Conservation (phyloP, 2,113 vertebrate species). For the Platysternon megacephalum region DNA sequence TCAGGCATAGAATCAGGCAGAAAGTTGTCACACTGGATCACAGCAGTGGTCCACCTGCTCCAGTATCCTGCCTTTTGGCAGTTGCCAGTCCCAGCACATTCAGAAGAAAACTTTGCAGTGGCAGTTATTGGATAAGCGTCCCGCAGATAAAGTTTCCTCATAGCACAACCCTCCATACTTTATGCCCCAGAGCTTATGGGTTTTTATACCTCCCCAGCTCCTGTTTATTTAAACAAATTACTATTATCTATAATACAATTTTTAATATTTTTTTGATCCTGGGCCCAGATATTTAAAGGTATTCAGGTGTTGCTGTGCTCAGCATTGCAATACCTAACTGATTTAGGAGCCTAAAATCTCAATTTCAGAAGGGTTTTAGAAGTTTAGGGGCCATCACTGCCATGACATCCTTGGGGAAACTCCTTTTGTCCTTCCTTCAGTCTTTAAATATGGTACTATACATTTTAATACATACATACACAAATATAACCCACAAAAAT, state of each 20-base stretch:
- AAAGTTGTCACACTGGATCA: background rate
- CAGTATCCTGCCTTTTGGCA: background rate
- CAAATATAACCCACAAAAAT: background rate
- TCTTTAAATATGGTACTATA: background rate
- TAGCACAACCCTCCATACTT: background rate
- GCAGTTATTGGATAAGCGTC: background rate
- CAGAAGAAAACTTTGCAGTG: background rate
- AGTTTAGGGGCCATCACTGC: background rate
- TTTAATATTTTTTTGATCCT: background rate
- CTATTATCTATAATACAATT: background rate
- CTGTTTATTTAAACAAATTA: background rate
- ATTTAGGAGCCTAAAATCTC: background rate
- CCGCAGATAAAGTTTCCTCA: background rate
- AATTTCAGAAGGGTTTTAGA: background rate
- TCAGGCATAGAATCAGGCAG: background rate
- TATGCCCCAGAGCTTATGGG: background rate
- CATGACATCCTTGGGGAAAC: background rate
- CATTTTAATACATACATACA: background rate
- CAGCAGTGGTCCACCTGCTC: background rate
- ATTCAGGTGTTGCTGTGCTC: background rate
- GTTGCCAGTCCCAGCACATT: background rate
- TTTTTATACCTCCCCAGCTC: background rate
- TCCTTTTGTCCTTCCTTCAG: background rate
- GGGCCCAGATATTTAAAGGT: background rate
- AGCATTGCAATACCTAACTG: background rate